Base-by-base conservation (phyloP, 1,140 invertebrate species). In the Dinoponera quadriceps region DNA sequence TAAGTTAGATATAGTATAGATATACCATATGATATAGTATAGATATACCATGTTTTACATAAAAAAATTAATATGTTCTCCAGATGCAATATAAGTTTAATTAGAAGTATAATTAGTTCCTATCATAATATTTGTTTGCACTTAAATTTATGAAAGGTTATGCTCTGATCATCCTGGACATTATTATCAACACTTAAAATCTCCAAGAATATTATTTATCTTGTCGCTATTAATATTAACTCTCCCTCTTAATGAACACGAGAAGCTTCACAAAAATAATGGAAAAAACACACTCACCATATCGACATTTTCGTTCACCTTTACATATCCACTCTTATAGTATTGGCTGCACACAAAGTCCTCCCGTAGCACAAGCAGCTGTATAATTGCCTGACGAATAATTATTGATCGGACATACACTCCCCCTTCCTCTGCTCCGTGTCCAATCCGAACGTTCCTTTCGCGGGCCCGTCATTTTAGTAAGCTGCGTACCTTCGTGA, bases 21-120 rank as follows among this genome's bases (percentile, higher is more conserved):
- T 65, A n/a, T n/a, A n/a, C n/a, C n/a, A n/a, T 65, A 44, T 63
- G n/a, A 63, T 27, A 33, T 62, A 27, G 13, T 22, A 63, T 9
- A 63, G 13, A n/a, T 22, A 3, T 33, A 13, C 38, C 54, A 66
- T 59, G 69, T 48, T 65, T 65, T 66, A n/a, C 49, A 75, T 22
- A 75, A 7, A 75, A 16, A 3, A 49, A 38, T 33, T 33, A 75
- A 62, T 18, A 63, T 66, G 66, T 77, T 14, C 2, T 63, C 1
- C 62, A 44, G n/a, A n/a, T 29, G 11, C 33, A 16, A n/a, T 25
- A 48, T n/a, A 60, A 74, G 44, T 38, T 16, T 48, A 27, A 48
- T 44, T 44, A 44, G 7, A 44, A 44, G 11, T 44, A 9, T 9
- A 44, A 9, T 44, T 44, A 44, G 9, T 44, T 44, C 7, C 33